Evolutionary conservation across 1,140 invertebrate genomes (phyloP).

Genomic region (Listronotus oregonensis): DNA sequence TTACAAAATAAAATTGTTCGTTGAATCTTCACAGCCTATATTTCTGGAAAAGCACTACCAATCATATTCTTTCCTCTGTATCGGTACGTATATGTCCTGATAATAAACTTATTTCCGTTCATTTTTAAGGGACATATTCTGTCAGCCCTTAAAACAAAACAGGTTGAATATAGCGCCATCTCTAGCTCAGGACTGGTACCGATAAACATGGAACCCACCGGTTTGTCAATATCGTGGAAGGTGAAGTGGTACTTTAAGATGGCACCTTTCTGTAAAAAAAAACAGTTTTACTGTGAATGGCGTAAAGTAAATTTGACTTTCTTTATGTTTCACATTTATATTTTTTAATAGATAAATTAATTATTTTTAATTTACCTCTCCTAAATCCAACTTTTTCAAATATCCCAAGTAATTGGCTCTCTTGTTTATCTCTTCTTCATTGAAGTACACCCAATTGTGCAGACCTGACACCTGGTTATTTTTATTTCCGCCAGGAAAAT

Average conservation of each 20-base stretch:
- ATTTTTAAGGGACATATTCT: constrained; percentile 73
- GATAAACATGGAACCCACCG: constrained; percentile 80
- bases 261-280: constrained; percentile 71
- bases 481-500: constrained; percentile 85
- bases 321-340: too few relatives aligned
- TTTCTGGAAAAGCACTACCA: constrained; percentile 79
- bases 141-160: constrained; percentile 75
- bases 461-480: constrained; percentile 77
- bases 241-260: constrained; percentile 78
- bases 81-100: constrained; percentile 73
- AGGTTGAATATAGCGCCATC: constrained; percentile 87
- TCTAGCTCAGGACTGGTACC: constrained; percentile 93
- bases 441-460: constrained; percentile 90
- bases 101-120: constrained; percentile 70
- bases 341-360: too few relatives aligned
- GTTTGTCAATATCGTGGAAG: constrained; percentile 76
- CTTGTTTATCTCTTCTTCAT: constrained; percentile 69
- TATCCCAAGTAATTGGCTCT: constrained; percentile 81
- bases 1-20: too few relatives aligned
- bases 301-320: too few relatives aligned
- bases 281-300: too few relatives aligned
- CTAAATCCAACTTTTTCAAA: constrained; percentile 72
- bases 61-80: constrained; percentile 77
- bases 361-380: constrained; percentile 62
- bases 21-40: constrained; percentile 56